Conservation (phyloP, 35 echinoderm and acorn worm genomes). For the Stichopus chloronotus region DNA sequence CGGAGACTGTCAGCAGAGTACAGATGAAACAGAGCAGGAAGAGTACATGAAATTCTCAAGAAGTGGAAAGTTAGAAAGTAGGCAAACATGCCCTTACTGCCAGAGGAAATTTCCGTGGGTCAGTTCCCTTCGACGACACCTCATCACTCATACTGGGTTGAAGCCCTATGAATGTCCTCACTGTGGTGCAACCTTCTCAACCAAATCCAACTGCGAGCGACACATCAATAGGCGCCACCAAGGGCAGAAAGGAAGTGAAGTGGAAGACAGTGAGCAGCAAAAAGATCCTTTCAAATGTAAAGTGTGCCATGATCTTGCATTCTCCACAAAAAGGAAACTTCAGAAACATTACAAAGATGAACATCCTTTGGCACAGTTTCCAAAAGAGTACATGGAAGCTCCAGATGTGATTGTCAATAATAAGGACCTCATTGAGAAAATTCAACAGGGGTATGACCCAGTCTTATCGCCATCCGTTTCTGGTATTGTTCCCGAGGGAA, state of each 20-base stretch:
- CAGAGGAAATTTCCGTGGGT: constrained; percentile 94
- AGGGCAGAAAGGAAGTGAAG: background rate
- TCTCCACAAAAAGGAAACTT: constrained; percentile 77
- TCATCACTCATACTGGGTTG: constrained; percentile 92
- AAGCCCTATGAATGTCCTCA: constrained; percentile 96
- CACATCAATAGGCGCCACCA: constrained; percentile 91
- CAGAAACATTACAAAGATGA: constrained; percentile 83
- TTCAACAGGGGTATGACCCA: constrained; percentile 53
- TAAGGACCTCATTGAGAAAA: constrained; percentile 54
- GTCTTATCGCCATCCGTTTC: constrained; percentile 45
- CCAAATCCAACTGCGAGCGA: constrained; percentile 97
- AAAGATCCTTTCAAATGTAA: constrained; percentile 85
- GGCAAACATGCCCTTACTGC: constrained; percentile 93
- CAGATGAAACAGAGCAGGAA: background rate
- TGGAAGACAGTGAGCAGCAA: background rate
- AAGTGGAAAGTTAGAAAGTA: constrained; percentile 72
- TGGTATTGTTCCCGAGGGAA: constrained; percentile 30
- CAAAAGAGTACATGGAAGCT: constrained; percentile 76
- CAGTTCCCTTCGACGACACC: constrained; percentile 88
- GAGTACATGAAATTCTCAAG: constrained; percentile 24
- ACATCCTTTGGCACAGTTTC: constrained; percentile 68
- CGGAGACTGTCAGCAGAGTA: background rate
- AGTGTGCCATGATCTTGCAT: constrained; percentile 69
- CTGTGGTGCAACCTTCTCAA: constrained; percentile 92
- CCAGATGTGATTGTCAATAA: constrained; percentile 63